phyloP scores from a whole-genome alignment of 2,797 vertebrate genomes.

The Enteromius argenteus region DNA sequence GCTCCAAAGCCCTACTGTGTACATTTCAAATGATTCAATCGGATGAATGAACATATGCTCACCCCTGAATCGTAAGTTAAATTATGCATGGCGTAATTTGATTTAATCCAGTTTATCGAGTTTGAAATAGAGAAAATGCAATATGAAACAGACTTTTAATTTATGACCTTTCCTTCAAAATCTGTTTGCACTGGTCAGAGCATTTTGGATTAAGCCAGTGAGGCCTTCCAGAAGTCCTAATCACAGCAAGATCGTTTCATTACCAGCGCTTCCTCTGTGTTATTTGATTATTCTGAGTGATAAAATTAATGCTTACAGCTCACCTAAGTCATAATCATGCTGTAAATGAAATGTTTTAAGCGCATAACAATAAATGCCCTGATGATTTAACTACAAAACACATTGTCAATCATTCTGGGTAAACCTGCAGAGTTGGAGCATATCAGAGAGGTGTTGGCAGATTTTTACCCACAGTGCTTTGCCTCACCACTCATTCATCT shows the following conservation, averaged over 20 bases:
- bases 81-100: conserved; percentile 80
- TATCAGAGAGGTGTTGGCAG: conserved; percentile 52
- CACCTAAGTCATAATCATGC: conserved; percentile 22
- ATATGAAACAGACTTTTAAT: conserved; percentile 68
- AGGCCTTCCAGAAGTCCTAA: conserved; percentile 53
- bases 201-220: conserved; percentile 45
- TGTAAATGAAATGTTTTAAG: conserved; percentile 31
- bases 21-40: conserved; percentile 81
- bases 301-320: conserved; percentile 29
- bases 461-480: conserved; percentile 57
- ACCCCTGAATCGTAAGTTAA: conserved; percentile 76
- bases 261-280: conserved; percentile 10
- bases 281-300: conserved; percentile 49
- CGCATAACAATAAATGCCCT: conserved; percentile 19
- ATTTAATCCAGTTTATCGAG: conserved; percentile 65
- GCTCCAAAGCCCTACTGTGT: conserved; percentile 75
- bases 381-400: conserved; percentile 34
- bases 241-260: conserved; percentile 26
- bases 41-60: conserved; percentile 84
- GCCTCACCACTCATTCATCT: conserved; percentile 70
- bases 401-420: conserved; percentile 36
- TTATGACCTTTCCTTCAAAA: conserved; percentile 57
- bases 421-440: conserved; percentile 25
- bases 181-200: conserved; percentile 49
- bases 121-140: conserved; percentile 65